Evolutionary conservation across 1,140 invertebrate genomes (phyloP), one percentile per base, ranked within the genome.

Genomic region (Dryas iulia): DNA sequence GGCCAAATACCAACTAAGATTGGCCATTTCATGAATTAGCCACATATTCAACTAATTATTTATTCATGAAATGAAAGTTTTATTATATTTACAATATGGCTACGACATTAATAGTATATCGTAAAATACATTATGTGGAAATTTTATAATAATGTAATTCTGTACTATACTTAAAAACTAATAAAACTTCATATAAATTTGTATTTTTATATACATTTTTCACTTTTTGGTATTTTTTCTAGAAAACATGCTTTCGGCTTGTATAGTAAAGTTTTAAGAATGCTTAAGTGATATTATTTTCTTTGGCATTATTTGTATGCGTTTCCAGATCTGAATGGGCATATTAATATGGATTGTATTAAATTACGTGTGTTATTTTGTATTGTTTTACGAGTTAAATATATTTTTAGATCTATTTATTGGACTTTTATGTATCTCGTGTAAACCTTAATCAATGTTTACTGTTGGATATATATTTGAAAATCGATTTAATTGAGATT

Each of bases 261-360:
- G 30, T 31, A 31, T 31, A 11, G n/a, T 57, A 18, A 5, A 57
- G 14, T n/a, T 57, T 10, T 47, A 47, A 47, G 5, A 18, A 35
- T 1, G 33, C n/a, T 35, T 35, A 35, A n/a, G 5, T 35, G n/a
- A 18, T 47, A 47, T 47, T 21, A 47, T 21, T 47, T 18, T 47
- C 39, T 47, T 21, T 47, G 39, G 14, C 39, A 47, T 54, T 54
- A 59, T 21, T 23, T 64, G 24, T 60, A 25, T 56, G 35, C 23
- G 59, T 67, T 73, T 77, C 69, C 60, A 81, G 76, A 78, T 81
- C 78, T 81, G 78, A 81, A 73, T 73, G 70, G 11, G 24, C 31
- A 63, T 61, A 66, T 66, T 73, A 47, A 14, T 26, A 21, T 1
- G 10, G 21, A 35, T 66, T 66, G 3, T 54, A 3, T 25, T 24